phyloP scores from a whole-genome alignment of 2,113 vertebrate species.

The Zosterops lateralis region DNA sequence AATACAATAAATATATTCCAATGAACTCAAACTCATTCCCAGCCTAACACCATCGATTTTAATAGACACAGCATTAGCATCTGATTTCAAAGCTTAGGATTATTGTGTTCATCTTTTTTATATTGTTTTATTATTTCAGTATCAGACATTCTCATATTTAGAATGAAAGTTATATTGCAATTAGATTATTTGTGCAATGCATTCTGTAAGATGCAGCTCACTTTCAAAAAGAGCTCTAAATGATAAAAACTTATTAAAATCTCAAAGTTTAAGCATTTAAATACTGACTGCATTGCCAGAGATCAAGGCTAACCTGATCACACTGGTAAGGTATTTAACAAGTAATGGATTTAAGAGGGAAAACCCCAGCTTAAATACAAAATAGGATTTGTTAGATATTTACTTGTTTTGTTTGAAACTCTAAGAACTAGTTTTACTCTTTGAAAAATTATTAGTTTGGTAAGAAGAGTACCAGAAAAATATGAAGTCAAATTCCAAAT shows the following conservation, averaged over 20 bases:
- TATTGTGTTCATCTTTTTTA: not conserved
- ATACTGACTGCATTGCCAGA: not conserved
- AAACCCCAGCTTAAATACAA: not conserved
- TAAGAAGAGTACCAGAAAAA: not conserved
- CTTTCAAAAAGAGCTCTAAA: conserved; percentile 4
- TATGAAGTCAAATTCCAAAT: not conserved
- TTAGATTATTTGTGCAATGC: not conserved
- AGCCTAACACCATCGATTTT: not conserved
- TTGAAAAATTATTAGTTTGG: not conserved
- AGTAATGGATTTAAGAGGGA: not conserved
- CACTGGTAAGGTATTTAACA: not conserved
- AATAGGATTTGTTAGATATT: not conserved
- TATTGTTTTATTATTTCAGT: not conserved
- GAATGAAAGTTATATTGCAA: not conserved
- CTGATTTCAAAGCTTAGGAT: conserved; percentile 7
- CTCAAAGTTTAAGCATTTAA: not conserved
- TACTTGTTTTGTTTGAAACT: not conserved
- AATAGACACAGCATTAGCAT: not conserved
- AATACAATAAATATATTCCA: not conserved
- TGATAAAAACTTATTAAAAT: not conserved
- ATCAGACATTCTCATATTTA: not conserved
- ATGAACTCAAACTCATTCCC: not conserved
- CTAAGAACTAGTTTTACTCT: not conserved
- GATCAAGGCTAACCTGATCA: not conserved
- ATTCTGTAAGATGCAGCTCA: not conserved